These are phyloP conservation scores for Hemiprocne comata DNA, from an alignment of 2,113 vertebrate species.

Conservation along the genomic window DNA sequence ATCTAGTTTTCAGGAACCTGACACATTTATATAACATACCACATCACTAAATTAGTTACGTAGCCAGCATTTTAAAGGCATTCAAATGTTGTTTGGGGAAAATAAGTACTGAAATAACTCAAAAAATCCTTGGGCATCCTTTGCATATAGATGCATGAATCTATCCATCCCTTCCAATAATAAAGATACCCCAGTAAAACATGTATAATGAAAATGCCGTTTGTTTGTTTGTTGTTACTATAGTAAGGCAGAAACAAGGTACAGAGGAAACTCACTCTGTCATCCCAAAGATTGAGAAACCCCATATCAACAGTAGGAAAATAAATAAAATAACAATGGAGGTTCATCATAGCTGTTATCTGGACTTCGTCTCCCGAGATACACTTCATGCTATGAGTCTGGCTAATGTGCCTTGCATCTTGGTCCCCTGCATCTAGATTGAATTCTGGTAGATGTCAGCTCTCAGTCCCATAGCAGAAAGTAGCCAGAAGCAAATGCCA, in stretches of 20 bases:
- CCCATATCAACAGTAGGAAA: not conserved
- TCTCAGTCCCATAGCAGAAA: not conserved
- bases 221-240: not conserved
- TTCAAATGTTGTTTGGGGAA: not conserved
- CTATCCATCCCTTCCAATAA: not conserved
- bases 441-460: not conserved
- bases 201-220: not conserved
- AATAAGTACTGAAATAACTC: not conserved
- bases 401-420: not conserved
- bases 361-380: not conserved
- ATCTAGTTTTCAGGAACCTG: not conserved
- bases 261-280: not conserved
- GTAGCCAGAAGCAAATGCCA: not conserved
- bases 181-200: not conserved
- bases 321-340: not conserved
- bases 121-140: not conserved
- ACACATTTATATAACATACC: not conserved
- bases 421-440: not conserved
- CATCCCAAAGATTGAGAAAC: not conserved
- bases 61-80: not conserved
- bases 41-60: not conserved
- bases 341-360: not conserved
- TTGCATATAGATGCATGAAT: not conserved
- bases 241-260: not conserved
- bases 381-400: not conserved